Base-by-base conservation (phyloP, 2,113 vertebrate genomes). In the Probosciger aterrimus region DNA sequence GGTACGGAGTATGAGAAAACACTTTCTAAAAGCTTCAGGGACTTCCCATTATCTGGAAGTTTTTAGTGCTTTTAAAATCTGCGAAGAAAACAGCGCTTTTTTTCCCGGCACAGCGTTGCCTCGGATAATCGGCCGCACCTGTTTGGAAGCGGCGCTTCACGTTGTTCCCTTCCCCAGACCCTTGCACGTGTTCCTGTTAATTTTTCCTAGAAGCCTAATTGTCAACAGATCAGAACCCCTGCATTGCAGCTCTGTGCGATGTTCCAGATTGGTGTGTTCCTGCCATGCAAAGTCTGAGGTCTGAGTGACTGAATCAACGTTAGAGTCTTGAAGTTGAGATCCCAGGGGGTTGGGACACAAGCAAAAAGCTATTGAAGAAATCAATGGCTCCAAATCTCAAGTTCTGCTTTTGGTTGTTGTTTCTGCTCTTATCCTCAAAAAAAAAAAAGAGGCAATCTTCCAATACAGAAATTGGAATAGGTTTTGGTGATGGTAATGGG, bases 11-110 rank as follows among this genome's bases (percentile, higher is more conserved):
- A 96, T 97, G 95, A 97, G 93, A 97, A 98, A 97, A 97, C 95
- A 96, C 89, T 97, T 98, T 95, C 93, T 83, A 97, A 97, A 97
- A 93, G 93, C 91, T 96, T 97, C 78, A 95, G 96, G 96, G 96
- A 97, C 90, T 97, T 98, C 92, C 84, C 91, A 97, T 96, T 98
- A 98, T 97, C 95, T 97, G 96, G 94, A 97, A 97, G 53, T 90
- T 97, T 97, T 96, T 96, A 98, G 91, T 91, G 91, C 92, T 95
- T 95, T 97, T 97, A 95, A 95, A 96, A 97, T 95, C 95, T 84
- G 76, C 15, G 35, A 94, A 96, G 95, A 97, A 97, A 97, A 92
- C 91, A 59, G 74, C 5, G 0, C 53, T 62, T 88, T 69, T 75
- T 86, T 93, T 95, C 91, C 86, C 95, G 33, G 95, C 90, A 39